These are phyloP conservation scores for Morone chrysops DNA, from an alignment of 2,113 vertebrate species.

Conservation along the genomic window DNA sequence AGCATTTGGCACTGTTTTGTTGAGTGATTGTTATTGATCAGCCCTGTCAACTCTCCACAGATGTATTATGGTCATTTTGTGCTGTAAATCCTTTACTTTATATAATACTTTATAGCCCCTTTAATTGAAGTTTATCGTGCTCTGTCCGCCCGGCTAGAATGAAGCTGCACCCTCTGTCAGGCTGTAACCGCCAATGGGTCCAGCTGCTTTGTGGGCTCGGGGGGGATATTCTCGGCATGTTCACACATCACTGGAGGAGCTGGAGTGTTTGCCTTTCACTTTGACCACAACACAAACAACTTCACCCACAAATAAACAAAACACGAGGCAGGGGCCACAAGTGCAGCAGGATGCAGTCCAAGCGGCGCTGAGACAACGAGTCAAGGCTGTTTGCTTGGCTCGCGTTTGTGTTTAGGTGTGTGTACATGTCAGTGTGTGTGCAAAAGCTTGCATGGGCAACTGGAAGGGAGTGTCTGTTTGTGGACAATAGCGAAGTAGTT, in stretches of 20 bases:
- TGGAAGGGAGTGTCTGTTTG: constrained; percentile 23
- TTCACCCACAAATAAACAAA: constrained; percentile 81
- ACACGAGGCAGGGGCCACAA: constrained; percentile 67
- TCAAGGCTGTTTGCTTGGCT: constrained; percentile 21
- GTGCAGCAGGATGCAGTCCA: constrained; percentile 65
- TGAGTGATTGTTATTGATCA: constrained; percentile 10
- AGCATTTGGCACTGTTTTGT: constrained; percentile 1
- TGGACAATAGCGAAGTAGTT: constrained; percentile 18
- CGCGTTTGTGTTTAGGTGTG: constrained; percentile 27
- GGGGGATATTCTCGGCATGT: constrained; percentile 61
- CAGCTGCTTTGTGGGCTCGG: constrained; percentile 58
- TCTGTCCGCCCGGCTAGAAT: not conserved
- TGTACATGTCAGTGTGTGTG: constrained; percentile 3
- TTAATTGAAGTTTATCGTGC: constrained; percentile 14
- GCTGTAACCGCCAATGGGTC: constrained; percentile 32
- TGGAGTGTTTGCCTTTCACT: constrained; percentile 77
- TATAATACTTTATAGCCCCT: constrained; percentile 5
- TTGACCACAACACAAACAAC: constrained; percentile 83
- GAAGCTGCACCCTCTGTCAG: constrained; percentile 27
- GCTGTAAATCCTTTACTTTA: constrained; percentile 14
- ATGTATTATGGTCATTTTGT: not conserved
- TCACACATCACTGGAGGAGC: constrained; percentile 74
- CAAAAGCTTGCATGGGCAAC: constrained; percentile 20
- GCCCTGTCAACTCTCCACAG: not conserved
- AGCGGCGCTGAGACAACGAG: constrained; percentile 44